These are phyloP conservation scores for Rhodophaea formosa DNA, from an alignment of 2,888 invertebrate genomes.

Conservation along the genomic window DNA sequence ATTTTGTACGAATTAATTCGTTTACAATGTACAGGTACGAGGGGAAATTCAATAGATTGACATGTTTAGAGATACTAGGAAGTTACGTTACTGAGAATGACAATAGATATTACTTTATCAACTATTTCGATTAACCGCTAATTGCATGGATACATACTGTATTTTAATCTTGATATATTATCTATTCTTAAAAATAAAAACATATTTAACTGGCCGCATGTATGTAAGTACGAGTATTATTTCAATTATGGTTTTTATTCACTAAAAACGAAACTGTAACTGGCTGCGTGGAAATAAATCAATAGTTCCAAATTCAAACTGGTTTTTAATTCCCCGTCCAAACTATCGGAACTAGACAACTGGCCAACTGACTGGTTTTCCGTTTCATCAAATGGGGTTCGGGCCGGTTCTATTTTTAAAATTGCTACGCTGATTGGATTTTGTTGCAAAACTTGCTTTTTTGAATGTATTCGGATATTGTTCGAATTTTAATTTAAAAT, in stretches of 20 bases:
- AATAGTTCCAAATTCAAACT: slow-evolving; percentile 37
- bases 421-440: slow-evolving; percentile 31
- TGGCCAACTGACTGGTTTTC: slow-evolving; percentile 33
- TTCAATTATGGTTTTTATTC: not conserved
- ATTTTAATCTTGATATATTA: too few relatives aligned
- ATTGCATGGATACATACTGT: not conserved
- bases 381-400: slow-evolving; percentile 36
- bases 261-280: slow-evolving; percentile 19
- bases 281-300: slow-evolving; percentile 25
- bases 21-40: slow-evolving; percentile 16
- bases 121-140: not conserved
- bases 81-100: not conserved
- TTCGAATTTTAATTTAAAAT: slow-evolving; percentile 24
- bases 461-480: slow-evolving; percentile 24
- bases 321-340: slow-evolving; percentile 31
- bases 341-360: slow-evolving; percentile 32
- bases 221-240: too few relatives aligned
- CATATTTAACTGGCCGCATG: too few relatives aligned
- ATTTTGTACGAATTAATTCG: slow-evolving; percentile 22
- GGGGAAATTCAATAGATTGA: not conserved
- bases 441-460: slow-evolving; percentile 43
- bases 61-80: not conserved
- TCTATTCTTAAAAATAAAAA: too few relatives aligned
- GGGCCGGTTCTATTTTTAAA: slow-evolving; percentile 41
- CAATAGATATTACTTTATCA: not conserved